Base-by-base conservation (phyloP, 2,113 vertebrate genomes). In the Pimephales promelas region DNA sequence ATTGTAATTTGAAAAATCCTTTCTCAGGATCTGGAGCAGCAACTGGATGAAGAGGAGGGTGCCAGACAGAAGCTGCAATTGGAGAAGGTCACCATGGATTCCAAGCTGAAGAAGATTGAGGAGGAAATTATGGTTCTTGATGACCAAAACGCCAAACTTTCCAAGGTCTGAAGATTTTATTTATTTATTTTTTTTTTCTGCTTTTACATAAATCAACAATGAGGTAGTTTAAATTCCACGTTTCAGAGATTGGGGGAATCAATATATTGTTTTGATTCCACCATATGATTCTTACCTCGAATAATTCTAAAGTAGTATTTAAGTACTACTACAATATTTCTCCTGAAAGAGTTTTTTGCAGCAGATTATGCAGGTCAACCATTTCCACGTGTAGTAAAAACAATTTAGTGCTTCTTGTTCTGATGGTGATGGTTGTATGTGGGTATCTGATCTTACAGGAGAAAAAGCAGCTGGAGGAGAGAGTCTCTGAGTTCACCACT, bases 381-480 rank as follows among this genome's bases (percentile, higher is more conserved):
- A n/a, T n/a, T n/a, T n/a, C n/a, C n/a, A n/a, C n/a, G n/a, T n/a
- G n/a, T n/a, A n/a, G n/a, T n/a, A n/a, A n/a, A 74, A 31, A 52
- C 14, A 31, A 36, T 40, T 68, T 22, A 22, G 4, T 68, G 64
- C 10, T 64, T 6, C 10, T 49, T 26, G 14, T 74, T 14, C 18
- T 22, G 6, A 45, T 59, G 18, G 20, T 64, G 14, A 3, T 22
- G 14, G 2, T 31, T 68, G 14, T 18, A 43, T 36, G 18, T 8
- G 3, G 56, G 7, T 45, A 11, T 83, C 52, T 82, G 70, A 70
- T 8, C 34, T 24, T n/a, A 49, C 89, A 99, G 98, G 98, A 99
- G 86, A 99, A 99, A 90, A 99, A 98, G 86, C 92, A 95, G 22
- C 59, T 98, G 87, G 98, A 99, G 90, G 97, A 99, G 43, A 96